Conservation (phyloP, 2,113 vertebrate species). For the Semicossyphus pulcher region DNA sequence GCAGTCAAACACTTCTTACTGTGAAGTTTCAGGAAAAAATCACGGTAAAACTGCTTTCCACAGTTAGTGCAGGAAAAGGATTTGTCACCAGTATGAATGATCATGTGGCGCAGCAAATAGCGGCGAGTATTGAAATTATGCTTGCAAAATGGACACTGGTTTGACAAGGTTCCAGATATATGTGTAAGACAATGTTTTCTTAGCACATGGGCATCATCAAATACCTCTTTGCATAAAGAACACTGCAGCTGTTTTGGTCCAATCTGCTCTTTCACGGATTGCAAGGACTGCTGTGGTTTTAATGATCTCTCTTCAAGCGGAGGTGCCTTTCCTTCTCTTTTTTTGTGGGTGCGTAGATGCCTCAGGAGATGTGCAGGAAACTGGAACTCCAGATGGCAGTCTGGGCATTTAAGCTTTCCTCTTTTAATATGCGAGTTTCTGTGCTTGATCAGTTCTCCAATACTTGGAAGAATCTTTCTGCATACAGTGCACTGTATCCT, state of each 20-base stretch:
- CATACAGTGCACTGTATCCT: conserved; percentile 84
- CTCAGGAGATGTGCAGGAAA: conserved; percentile 75
- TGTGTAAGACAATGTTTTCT: conserved; percentile 78
- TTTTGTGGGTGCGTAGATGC: conserved; percentile 74
- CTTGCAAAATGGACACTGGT: conserved; percentile 82
- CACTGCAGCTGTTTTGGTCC: conserved; percentile 57
- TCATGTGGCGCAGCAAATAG: conserved; percentile 77
- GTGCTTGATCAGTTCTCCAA: conserved; percentile 81
- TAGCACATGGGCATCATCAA: conserved; percentile 63
- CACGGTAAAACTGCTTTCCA: conserved; percentile 72
- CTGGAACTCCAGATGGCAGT: conserved; percentile 75
- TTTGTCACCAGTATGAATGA: conserved; percentile 78
- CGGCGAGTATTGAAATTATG: conserved; percentile 53
- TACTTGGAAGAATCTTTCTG: conserved; percentile 73
- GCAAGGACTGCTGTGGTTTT: conserved; percentile 14
- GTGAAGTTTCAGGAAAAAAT: conserved; percentile 67
- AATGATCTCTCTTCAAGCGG: conserved; percentile 3
- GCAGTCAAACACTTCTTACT: conserved; percentile 53
- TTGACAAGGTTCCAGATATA: conserved; percentile 54
- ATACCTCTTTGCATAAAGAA: conserved; percentile 74
- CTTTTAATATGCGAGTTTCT: conserved; percentile 74
- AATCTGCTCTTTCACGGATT: conserved; percentile 35
- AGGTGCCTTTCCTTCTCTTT: conserved; percentile 13
- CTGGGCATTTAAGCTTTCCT: conserved; percentile 80
- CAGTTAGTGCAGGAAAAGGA: conserved; percentile 75